Evolutionary conservation across 2,797 vertebrate genomes (phyloP).

Genomic region (Muraenolepis orangiensis): DNA sequence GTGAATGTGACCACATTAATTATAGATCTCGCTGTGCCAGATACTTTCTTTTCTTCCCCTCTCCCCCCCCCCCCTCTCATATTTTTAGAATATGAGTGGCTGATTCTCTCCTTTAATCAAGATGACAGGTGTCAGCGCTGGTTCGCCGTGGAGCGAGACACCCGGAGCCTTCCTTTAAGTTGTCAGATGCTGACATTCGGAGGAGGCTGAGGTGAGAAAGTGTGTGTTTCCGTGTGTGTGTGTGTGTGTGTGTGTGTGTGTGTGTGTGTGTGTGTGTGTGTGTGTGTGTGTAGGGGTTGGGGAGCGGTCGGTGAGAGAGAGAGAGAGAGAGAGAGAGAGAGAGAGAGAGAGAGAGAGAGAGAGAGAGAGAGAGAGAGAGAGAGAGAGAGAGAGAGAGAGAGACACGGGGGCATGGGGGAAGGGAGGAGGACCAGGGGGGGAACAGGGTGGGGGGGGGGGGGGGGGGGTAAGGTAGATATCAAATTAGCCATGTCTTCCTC

Average conservation of each 20-base stretch:
- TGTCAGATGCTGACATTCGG: conserved; percentile 61
- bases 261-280: background rate
- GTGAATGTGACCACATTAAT: conserved; percentile 73
- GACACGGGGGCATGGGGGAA: conserved; percentile 34
- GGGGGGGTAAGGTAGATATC: conserved; percentile 7
- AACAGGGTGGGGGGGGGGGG: conserved; percentile 23
- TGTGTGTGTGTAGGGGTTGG: conserved; percentile 26
- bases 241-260: background rate
- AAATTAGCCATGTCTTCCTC: background rate
- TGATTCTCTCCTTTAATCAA: conserved; percentile 64
- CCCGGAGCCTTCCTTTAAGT: conserved; percentile 62
- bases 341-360: no score
- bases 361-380: background rate
- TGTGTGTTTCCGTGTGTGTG: background rate
- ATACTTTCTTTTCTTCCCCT: conserved; percentile 45
- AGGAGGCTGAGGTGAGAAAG: conserved; percentile 49
- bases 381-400: background rate
- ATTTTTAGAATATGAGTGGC: conserved; percentile 58
- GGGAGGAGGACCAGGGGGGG: conserved; percentile 22
- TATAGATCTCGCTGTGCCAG: conserved; percentile 58
- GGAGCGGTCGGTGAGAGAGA: background rate
- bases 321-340: background rate
- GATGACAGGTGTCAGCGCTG: conserved; percentile 62
- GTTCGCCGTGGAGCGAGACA: conserved; percentile 32
- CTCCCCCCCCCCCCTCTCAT: conserved; percentile 13